Conservation (phyloP, 2,113 vertebrate genomes). For the Paramisgurnus dabryanus region DNA sequence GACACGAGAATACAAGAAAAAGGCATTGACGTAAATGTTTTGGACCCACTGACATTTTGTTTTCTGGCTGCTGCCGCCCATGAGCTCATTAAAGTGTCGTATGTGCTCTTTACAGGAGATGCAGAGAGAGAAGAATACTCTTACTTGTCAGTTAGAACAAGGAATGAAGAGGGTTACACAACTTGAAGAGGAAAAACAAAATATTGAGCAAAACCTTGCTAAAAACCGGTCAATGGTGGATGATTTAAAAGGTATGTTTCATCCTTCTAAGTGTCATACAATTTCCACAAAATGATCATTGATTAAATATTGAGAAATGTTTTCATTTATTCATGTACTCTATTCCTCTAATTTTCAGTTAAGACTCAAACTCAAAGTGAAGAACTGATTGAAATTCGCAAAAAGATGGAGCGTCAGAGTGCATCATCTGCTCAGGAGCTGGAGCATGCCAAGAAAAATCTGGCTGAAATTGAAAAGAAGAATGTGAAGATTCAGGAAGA, state of each 20-base stretch:
- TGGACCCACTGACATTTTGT: too few species aligned
- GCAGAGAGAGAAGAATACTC: conserved; percentile 75
- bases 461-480: conserved; percentile 80
- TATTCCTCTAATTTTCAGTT: conserved; percentile 61
- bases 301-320: too few species aligned
- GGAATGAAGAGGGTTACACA: conserved; percentile 70
- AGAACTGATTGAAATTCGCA: conserved; percentile 77
- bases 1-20: too few species aligned
- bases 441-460: conserved; percentile 74
- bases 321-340: not conserved
- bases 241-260: conserved; percentile 79
- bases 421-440: conserved; percentile 62
- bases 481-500: conserved; percentile 72
- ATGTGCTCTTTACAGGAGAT: conserved; percentile 71
- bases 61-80: too few species aligned
- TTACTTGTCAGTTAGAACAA: conserved; percentile 76
- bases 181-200: conserved; percentile 81
- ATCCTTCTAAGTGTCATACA: not conserved
- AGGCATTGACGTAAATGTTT: too few species aligned
- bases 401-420: conserved; percentile 78
- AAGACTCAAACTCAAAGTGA: conserved; percentile 76
- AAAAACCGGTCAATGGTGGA: conserved; percentile 77
- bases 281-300: not conserved
- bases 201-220: conserved; percentile 72
- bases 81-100: not conserved